Percentiles rank a stretch among this genome's conserved stretches.
phyloP scores from a whole-genome alignment of 2,888 invertebrate genomes.

The Allacma fusca region DNA sequence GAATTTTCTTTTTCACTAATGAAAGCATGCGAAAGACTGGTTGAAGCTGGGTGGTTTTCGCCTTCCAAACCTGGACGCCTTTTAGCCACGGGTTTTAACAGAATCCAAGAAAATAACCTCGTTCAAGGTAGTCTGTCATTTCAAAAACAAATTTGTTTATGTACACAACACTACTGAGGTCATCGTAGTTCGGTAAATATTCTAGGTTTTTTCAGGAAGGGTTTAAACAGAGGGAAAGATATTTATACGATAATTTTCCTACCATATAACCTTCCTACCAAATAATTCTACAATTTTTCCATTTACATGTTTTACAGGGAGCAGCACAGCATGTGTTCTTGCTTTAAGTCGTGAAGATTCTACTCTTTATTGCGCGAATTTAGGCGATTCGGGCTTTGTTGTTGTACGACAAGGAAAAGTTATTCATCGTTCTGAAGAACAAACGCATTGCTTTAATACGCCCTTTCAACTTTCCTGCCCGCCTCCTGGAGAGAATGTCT shows the following conservation, averaged over 20 bases:
- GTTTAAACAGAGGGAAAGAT: no score
- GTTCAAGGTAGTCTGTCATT: conserved; percentile 90
- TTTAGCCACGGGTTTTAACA: conserved; percentile 89
- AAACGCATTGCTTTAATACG: conserved; percentile 98
- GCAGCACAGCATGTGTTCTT: conserved; percentile 97
- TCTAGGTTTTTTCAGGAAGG: no score
- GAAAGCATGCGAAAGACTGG: conserved; percentile 92
- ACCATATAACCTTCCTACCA: no score
- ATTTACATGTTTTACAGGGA: conserved; percentile 71
- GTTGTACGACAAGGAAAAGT: conserved; percentile 86
- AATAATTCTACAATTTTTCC: no score
- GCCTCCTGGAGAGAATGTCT: conserved; percentile 88
- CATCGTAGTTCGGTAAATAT: no score
- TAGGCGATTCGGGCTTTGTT: conserved; percentile 98
- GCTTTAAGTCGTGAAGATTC: conserved; percentile 88
- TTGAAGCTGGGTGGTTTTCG: conserved; percentile 86
- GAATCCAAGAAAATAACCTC: conserved; percentile 89
- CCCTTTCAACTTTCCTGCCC: conserved; percentile 96
- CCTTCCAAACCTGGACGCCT: conserved; percentile 87
- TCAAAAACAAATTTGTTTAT: no score
- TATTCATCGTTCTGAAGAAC: conserved; percentile 92
- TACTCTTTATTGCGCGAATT: conserved; percentile 93
- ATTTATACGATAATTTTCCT: no score
- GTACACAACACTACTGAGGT: no score
- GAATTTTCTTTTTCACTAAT: conserved; percentile 93